phyloP scores from a whole-genome alignment of 92 coral and sea anemone genomes.

The Palythoa grandiflora region DNA sequence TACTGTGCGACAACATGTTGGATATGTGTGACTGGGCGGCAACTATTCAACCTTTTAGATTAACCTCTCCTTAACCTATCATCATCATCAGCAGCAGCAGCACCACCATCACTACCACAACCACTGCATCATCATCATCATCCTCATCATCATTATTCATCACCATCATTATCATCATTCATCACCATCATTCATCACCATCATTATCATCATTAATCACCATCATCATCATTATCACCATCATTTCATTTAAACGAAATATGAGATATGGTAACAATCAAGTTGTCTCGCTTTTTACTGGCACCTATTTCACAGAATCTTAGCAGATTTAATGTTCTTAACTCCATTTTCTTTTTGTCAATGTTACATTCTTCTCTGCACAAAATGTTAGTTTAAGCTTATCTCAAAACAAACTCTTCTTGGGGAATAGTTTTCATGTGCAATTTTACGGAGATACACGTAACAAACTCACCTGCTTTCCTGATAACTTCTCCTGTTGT shows the following conservation, averaged over 20 bases:
- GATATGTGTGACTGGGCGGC: not conserved
- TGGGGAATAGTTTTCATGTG: not conserved
- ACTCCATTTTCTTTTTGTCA: not conserved
- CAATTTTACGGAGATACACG: not conserved
- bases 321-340: not conserved
- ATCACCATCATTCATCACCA: not conserved
- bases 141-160: not conserved
- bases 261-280: not conserved
- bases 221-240: not conserved
- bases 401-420: not conserved
- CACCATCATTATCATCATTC: not conserved
- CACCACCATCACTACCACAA: not conserved
- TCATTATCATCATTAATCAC: not conserved
- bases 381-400: not conserved
- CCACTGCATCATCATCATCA: not conserved
- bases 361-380: not conserved
- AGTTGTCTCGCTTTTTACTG: not conserved
- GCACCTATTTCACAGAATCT: not conserved
- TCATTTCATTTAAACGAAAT: not conserved
- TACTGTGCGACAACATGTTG: not conserved
- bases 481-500: conserved; percentile 92
- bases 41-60: too few relatives aligned
- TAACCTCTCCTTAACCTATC: too few relatives aligned
- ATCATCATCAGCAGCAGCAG: not conserved
- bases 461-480: conserved; percentile 81